These are phyloP conservation scores for Cataglyphis altisquamis DNA, from an alignment of 2,888 invertebrate species.

Conservation along the genomic window DNA sequence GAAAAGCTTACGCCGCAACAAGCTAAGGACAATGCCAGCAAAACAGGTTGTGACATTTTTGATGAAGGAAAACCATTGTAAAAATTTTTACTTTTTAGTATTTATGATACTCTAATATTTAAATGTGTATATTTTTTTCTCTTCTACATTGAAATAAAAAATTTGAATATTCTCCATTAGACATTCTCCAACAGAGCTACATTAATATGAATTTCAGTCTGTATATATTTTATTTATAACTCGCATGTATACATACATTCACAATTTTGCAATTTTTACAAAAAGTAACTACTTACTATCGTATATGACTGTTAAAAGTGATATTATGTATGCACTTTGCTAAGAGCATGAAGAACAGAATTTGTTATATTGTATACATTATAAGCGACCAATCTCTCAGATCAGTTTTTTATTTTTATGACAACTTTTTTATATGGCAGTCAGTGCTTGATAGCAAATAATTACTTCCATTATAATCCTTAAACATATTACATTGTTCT, in stretches of 20 bases:
- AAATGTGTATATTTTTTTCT: conserved; percentile 5
- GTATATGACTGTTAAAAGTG: conserved; percentile 58
- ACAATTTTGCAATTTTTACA: conserved; percentile 67
- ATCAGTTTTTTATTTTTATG: conserved; percentile 38
- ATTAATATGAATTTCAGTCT: conserved; percentile 46
- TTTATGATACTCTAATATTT: conserved; percentile 14
- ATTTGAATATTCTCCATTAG: not conserved
- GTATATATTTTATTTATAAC: conserved; percentile 78
- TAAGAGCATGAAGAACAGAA: conserved; percentile 57
- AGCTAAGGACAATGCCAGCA: conserved; percentile 90
- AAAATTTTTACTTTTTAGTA: not conserved
- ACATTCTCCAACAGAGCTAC: conserved; percentile 20
- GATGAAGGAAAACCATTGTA: not conserved
- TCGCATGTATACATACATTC: conserved; percentile 72
- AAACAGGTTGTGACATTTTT: conserved; percentile 94
- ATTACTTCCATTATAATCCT: conserved; percentile 71
- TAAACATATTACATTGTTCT: conserved; percentile 71
- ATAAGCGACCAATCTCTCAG: conserved; percentile 22
- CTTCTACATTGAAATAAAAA: conserved; percentile 23
- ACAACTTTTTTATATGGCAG: conserved; percentile 48
- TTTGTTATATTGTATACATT: conserved; percentile 37
- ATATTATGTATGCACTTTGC: conserved; percentile 56
- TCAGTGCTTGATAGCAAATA: conserved; percentile 74
- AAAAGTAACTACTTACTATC: conserved; percentile 75
- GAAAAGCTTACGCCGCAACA: conserved; percentile 91